Base-by-base conservation (phyloP, 2,888 invertebrate genomes). In the Notocelia uddmanniana region DNA sequence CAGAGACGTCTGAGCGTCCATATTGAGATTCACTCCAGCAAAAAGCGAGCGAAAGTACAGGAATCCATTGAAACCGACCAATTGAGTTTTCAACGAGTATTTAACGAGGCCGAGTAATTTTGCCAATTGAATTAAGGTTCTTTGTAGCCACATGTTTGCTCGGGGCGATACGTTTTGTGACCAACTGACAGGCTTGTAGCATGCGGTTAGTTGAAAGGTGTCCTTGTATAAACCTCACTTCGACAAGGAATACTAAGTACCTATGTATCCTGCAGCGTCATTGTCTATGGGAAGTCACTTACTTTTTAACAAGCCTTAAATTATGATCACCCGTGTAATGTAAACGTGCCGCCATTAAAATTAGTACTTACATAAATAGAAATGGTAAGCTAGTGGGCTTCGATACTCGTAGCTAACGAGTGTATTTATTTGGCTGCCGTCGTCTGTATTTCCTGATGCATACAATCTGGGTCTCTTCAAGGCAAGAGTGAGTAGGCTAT, bases 141-240 rank as follows among this genome's bases (percentile, higher is more conserved):
- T 69, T 69, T 55, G 64, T 58, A 34, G 50, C 72, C 72, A 72
- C 55, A 72, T 72, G 72, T 37, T 59, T 60, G 64, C 68, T 37
- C 19, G 62, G 57, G 19, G 73, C 68, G 23, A 60, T 54, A 50
- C 68, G 83, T 80, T n/a, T n/a, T 81, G 78, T 73, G 75, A 59
- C 76, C 83, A 84, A 77, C 82, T 84, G 85, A 81, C 82, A 81
- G 60, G 77, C 75, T 78, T 80, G 77, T 81, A 60, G 74, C 48
- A 76, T 76, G 76, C 63, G 59, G 73, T 79, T 80, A 68, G 73
- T 66, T 59, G 66, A 54, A 60, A 64, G 64, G 64, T 63, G 63
- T 37, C 64, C 64, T 64, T 37, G 64, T 52, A n/a, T n/a, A 34
- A 37, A 37, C 21, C 19, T 23, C 19, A 31, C 19, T 63, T 19